Base-by-base conservation (phyloP, 2,797 vertebrate species). In the Peromyscus eremicus region DNA sequence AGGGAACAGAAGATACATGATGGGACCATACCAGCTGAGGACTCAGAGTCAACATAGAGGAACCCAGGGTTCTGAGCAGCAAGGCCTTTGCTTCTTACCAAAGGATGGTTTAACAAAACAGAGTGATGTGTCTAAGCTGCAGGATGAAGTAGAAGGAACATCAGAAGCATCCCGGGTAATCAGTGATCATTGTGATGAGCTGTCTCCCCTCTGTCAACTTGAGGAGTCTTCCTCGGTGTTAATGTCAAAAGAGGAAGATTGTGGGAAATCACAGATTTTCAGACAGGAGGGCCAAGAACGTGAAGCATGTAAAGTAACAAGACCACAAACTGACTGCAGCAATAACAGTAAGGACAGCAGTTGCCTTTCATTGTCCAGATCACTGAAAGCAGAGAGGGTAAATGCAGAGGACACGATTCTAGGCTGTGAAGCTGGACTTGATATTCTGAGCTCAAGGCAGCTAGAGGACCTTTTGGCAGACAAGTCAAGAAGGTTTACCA, bases 391-490 rank as follows among this genome's bases (percentile, higher is more conserved):
- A 49, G 98, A 98, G 32, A 92, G 81, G 5, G 84, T 96, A 89
- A 97, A 94, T 21, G 23, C 96, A 37, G 98, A 98, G 95, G 97
- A 84, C n/a, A 97, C 96, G 46, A 94, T 84, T 23, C 97, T 97
- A 85, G 96, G 87, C 57, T 98, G 97, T 49, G 97, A 95, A 70
- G 94, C 93, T 10, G 95, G 97, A 0, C 98, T 98, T 94, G 98
- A 98, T 93, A 97, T 98, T 94, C 97, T 98, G 43, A 98, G 92
- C 68, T 96, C 97, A 6, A 98, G 98, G 76, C 98, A 99, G 88
- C 97, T 96, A 64, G 98, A 98, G 91, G 92, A 92, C 77, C 98
- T 99, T 93, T 98, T 98, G 96, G 97, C 98, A 95, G 98, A 99
- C 70, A 97, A 98, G 25, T 98, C 98, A 19, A 98, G 96, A 68